Base-by-base conservation (phyloP, 2,888 invertebrate genomes). In the Yponomeuta evonymella region DNA sequence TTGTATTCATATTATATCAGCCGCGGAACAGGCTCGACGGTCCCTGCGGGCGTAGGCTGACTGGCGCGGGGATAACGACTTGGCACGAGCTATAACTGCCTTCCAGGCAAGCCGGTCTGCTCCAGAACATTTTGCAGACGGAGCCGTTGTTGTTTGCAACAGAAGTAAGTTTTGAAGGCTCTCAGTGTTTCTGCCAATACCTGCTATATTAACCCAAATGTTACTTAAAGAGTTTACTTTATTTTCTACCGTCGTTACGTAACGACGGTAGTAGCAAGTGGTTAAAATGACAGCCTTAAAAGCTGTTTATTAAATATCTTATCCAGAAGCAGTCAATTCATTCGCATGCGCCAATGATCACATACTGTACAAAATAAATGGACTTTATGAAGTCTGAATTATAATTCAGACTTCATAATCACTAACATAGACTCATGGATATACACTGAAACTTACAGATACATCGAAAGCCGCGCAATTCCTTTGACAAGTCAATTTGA, bases 1-100 rank as follows among this genome's bases (percentile, higher is more conserved):
- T 89, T 89, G 88, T 89, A 83, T 86, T 83, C 86, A 81, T 83
- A 85, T 79, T 77, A 83, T 82, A 80, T 77, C 81, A 81, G 79
- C 77, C 76, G 76, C 73, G 74, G 71, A 43, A 43, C 51, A 33
- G 33, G 11, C 69, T n/a, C 15, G 51, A 64, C 15, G 67, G 70
- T 72, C 71, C 70, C 72, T 70, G 63, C 65, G 48, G 67, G 71
- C 71, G 71, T 48, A 68, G 68, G 62, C 68, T n/a, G 67, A 23
- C 62, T 68, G 67, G 67, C 15, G 23, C 64, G 15, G n/a, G 15
- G 30, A 58, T 70, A 70, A 70, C 70, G 70, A 70, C 63, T 30
- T 33, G 11, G 51, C 62, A 70, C 67, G 70, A 72, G 73, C 73
- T 58, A 58, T 58, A 51, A 15, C 51, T 58, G 51, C 51, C 51